A percentile compares a stretch with the other conserved stretches of the same genome.
These are phyloP conservation scores for Jacana jacana DNA, from an alignment of 2,113 vertebrate species.

Conservation along the genomic window DNA sequence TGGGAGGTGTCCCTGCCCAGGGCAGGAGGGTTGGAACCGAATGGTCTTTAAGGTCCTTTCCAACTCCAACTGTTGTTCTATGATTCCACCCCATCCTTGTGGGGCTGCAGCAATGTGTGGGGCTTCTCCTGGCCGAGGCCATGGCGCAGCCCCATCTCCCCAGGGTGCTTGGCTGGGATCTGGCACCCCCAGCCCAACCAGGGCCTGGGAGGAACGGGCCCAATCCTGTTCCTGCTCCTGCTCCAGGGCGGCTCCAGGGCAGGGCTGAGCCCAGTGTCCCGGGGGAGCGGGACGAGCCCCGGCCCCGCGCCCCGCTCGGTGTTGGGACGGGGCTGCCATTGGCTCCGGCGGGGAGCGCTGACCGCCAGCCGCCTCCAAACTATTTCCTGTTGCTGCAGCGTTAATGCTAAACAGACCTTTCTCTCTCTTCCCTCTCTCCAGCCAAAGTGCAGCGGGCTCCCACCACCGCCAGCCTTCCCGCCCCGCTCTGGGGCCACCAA, in stretches of 20 bases:
- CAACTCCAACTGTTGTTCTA: too few relatives aligned
- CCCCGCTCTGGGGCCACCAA: neutral
- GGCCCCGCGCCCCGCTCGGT: neutral
- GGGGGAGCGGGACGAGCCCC: neutral
- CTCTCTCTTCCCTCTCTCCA: slow-evolving; percentile 16
- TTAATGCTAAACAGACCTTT: slow-evolving; percentile 78
- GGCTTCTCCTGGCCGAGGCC: neutral
- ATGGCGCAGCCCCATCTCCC: accelerated
- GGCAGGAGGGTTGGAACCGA: too few relatives aligned
- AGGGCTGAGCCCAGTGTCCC: neutral
- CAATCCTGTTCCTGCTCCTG: neutral
- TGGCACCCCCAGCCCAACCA: neutral
- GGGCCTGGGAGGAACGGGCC: neutral
- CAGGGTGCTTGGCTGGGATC: accelerated
- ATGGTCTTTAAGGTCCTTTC: too few relatives aligned
- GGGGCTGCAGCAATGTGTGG: accelerated
- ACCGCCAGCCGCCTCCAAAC: slow-evolving; percentile 56
- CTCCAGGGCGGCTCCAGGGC: neutral
- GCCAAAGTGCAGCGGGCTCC: slow-evolving; percentile 10
- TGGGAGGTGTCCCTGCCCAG: too few relatives aligned
- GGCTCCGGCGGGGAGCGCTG: slow-evolving; percentile 29
- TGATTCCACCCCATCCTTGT: too few relatives aligned
- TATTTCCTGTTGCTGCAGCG: slow-evolving; percentile 77
- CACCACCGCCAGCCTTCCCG: neutral
- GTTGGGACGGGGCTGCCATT: slow-evolving; percentile 21